Base-by-base conservation (phyloP, 2,888 invertebrate genomes). In the Chesias legatella region DNA sequence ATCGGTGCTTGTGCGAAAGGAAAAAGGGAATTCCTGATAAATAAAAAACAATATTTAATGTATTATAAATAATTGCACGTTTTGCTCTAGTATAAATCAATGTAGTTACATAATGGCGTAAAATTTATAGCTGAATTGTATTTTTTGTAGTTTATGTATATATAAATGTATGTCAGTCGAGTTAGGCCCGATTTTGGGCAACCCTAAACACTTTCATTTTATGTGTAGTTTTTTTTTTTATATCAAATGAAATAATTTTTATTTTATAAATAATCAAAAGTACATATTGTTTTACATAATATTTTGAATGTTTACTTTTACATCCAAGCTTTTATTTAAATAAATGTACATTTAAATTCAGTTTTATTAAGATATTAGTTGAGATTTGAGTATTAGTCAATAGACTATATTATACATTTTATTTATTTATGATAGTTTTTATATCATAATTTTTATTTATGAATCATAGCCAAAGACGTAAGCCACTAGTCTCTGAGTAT, bases 1-100 rank as follows among this genome's bases (percentile, higher is more conserved):
- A 86, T 86, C 86, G 86, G 86, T 86, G 86, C 86, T 86, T 84
- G 75, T 67, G 71, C 72, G 73, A 71, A 73, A 73, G 67, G 59
- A 46, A 60, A 62, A 59, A 46, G 56, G 63, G 63, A 67, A 79
- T 79, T 77, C 77, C 77, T 82, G 79, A 72, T 71, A 68, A 72
- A 64, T 20, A 13, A 24, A 8, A 29, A 37, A 36, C n/a, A n/a
- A 29, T 60, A 59, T 53, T 51, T 49, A 59, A 55, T 61, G 57
- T 63, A 58, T 57, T 51, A 48, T 48, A 40, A 61, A 60, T 61
- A 73, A 72, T 21, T 22, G 45, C 40, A 74, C 71, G 63, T 64
- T 63, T 58, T 66, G 60, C 55, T 48, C 61, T 73, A 72, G 74
- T 58, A 58, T 56, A 65, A 20, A 56, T 53, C 53, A 48, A 51